phyloP scores from a whole-genome alignment of 30 jellyfish, hydroid and myxozoan species.

The Aurelia sp. region DNA sequence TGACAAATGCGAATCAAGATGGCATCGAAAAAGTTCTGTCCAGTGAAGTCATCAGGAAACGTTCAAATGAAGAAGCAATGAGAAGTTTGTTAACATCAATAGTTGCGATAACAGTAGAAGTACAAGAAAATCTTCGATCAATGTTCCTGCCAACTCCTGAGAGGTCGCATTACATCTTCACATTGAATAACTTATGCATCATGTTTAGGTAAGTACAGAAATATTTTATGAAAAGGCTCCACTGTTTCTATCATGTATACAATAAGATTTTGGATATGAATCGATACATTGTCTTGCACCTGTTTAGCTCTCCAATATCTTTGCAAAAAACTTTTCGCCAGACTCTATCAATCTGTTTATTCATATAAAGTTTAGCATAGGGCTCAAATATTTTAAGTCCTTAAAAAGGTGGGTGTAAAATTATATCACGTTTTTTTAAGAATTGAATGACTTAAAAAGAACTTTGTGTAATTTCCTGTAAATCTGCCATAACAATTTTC shows the following conservation, averaged over 20 bases:
- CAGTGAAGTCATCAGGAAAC: conserved; percentile 41
- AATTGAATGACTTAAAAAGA: no score
- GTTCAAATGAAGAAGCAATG: conserved; percentile 27
- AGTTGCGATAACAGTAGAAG: conserved; percentile 68
- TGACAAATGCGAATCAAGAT: conserved; percentile 10
- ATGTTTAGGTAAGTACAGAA: conserved; percentile 44
- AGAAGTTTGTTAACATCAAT: conserved; percentile 34
- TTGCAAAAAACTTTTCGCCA: no score
- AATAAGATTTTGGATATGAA: no score
- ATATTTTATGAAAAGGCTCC: no score
- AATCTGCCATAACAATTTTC: no score
- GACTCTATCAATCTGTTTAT: no score
- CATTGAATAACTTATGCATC: conserved; percentile 55
- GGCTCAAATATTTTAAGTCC: background rate
- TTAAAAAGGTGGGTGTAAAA: no score
- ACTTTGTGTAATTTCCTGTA: no score
- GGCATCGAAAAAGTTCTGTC: conserved; percentile 28
- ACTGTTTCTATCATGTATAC: no score
- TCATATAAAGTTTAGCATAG: background rate
- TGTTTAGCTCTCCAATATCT: no score
- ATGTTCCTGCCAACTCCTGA: conserved; percentile 77
- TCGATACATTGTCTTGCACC: no score
- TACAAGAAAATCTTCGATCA: conserved; percentile 62
- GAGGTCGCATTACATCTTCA: conserved; percentile 71
- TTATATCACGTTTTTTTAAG: no score